Evolutionary conservation across 1,140 invertebrate genomes (phyloP), one percentile per base, ranked within the genome.

Genomic region (Capitella teleta): DNA sequence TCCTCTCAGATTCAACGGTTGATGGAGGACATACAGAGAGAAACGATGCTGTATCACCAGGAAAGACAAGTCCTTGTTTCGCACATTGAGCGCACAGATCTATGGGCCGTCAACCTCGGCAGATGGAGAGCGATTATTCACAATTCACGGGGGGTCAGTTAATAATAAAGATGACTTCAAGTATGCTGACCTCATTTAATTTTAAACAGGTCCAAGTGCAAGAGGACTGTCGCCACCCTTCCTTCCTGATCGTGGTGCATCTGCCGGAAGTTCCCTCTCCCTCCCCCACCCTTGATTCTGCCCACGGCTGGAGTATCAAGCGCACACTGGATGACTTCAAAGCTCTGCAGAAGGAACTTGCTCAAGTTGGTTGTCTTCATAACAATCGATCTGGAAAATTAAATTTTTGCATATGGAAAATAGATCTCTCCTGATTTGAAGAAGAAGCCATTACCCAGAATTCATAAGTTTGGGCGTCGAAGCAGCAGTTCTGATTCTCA

Each of bases 31-130:
- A 69, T 93, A 28, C 83, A 85, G 40, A 82, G 82, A 61, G 87
- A 91, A 66, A 82, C 90, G 48, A 83, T 86, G 57, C 80, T 80
- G 65, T 70, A 92, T 30, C 80, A 84, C 46, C 79, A 79, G 2
- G 86, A 90, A 59, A 82, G 83, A 61, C 69, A 82, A 47, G 78
- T 85, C 52, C 64, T 90, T 12, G 86, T 90, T 64, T 82, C 82
- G 1, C 87, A 91, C 72, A 76, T 91, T 26, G 78, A 80, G n/a
- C 77, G 87, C 30, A 90, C 87, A 0, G 85, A 89, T 72, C 80
- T 82, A 41, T 93, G 88, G 88, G 84, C 82, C 2, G 84, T 89
- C 57, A 85, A 91, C 67, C 74, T 90, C 47, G 87, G 87, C 19
- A 77, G 78, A 50, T 93, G 87, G 88, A 78, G 81, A 54, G 86